These are phyloP conservation scores for Macropodus opercularis DNA, from an alignment of 2,797 vertebrate genomes.

Conservation along the genomic window DNA sequence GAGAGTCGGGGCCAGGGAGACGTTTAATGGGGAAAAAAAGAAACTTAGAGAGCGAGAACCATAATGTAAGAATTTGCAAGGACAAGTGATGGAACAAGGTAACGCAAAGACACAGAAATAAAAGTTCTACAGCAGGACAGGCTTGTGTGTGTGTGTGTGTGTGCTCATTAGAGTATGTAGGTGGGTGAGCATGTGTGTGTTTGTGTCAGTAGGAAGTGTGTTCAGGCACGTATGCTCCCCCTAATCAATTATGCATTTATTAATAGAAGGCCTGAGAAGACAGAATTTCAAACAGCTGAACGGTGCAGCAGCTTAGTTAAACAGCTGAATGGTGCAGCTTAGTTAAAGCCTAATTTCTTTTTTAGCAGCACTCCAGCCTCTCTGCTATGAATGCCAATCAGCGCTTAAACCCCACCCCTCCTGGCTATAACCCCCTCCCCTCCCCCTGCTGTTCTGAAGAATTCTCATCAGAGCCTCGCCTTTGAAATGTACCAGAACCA, in stretches of 20 bases:
- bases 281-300: constrained; percentile 82
- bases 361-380: constrained; percentile 79
- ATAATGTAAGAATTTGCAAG: constrained; percentile 54
- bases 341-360: constrained; percentile 84
- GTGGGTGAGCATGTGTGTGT: constrained; percentile 58
- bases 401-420: constrained; percentile 76
- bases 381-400: constrained; percentile 82
- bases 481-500: constrained; percentile 83
- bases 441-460: constrained; percentile 77
- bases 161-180: constrained; percentile 19
- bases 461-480: constrained; percentile 79
- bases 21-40: constrained; percentile 42
- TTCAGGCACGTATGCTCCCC: constrained; percentile 73
- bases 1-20: constrained; percentile 52
- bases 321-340: constrained; percentile 83
- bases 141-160: constrained; percentile 27
- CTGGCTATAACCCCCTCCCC: constrained; percentile 65
- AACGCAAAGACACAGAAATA: constrained; percentile 50
- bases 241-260: constrained; percentile 84
- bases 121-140: constrained; percentile 33
- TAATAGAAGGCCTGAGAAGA: constrained; percentile 83
- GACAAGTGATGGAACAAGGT: constrained; percentile 53
- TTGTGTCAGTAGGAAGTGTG: constrained; percentile 66
- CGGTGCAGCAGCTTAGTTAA: constrained; percentile 81
- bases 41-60: constrained; percentile 44